phyloP scores from a whole-genome alignment of 1,140 invertebrate species.

The Lepidurus couesii region DNA sequence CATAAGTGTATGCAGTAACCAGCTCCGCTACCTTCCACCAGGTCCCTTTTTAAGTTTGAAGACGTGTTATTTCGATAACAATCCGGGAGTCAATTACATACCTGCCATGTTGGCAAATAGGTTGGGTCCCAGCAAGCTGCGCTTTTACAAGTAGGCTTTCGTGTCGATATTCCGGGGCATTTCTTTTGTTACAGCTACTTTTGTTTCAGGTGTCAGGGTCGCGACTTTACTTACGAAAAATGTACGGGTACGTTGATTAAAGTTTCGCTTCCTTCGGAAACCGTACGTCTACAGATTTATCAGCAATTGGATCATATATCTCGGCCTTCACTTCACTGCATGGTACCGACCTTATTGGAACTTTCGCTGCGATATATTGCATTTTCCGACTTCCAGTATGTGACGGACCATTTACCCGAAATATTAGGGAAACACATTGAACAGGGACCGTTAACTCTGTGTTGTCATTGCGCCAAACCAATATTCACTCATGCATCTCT shows the following conservation, averaged over 20 bases:
- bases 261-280: not conserved
- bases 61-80: constrained; percentile 33
- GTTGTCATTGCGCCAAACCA: constrained; percentile 7
- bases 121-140: not conserved
- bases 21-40: constrained; percentile 27
- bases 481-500: constrained; percentile 12
- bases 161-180: not conserved
- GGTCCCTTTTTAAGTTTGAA: constrained; percentile 25
- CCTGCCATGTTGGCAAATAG: constrained; percentile 26
- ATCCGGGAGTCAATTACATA: constrained; percentile 31
- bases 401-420: not conserved
- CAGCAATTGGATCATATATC: constrained; percentile 13
- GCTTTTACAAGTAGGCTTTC: not conserved
- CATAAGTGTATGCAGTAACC: constrained; percentile 29
- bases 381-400: constrained; percentile 8
- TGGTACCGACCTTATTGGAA: constrained; percentile 15
- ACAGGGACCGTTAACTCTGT: constrained; percentile 8
- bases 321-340: not conserved
- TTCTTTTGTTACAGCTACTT: not conserved
- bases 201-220: not conserved
- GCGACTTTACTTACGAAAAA: not conserved
- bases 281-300: not conserved
- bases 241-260: not conserved
- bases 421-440: constrained; percentile 1
- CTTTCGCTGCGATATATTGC: constrained; percentile 12